Base-by-base conservation (phyloP, 1,140 invertebrate species). In the Zaprionus africanus region DNA sequence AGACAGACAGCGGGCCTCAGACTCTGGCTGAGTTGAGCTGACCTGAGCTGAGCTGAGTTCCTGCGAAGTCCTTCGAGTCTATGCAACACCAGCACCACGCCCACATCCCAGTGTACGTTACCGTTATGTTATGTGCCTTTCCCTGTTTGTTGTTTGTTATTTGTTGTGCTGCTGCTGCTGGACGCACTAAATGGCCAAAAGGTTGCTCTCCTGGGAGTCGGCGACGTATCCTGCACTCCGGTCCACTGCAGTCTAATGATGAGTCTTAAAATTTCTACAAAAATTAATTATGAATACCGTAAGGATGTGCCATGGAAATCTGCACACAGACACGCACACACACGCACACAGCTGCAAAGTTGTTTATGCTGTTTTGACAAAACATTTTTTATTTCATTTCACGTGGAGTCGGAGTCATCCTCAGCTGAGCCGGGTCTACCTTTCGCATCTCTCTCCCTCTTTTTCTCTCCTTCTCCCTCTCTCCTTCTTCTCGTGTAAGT, bases 111-210 rank as follows among this genome's bases (percentile, higher is more conserved):
- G 43, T 46, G 15, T 28, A 61, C 24, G 13, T 26, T 65, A 62
- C 78, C 81, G 74, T 81, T 81, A 80, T 77, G 72, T 76, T 79
- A 60, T 31, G 28, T 57, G 22, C 65, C 49, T 28, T 67, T 13
- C n/a, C 59, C 59, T 73, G 51, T 43, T 54, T 51, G 62, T 65
- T 69, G 56, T 68, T 69, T 73, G 64, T 61, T 60, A 67, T 76
- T 57, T 57, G 34, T 64, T 79, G 60, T 61, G 68, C 54, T 64
- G 64, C 41, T 22, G 22, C 22, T 17, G 36, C 36, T 38, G 36
- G 64, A 46, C 58, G 78, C 82, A 88, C 81, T 82, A 91, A 91
- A 91, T 90, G 85, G 90, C 90, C 90, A 91, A 91, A 91, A 90
- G 87, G 90, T 91, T 77, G 70, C 59, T 83, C 90, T 78, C 90